Evolutionary conservation across 2,888 invertebrate species (phyloP).

Genomic region (Campoplex capitator): DNA sequence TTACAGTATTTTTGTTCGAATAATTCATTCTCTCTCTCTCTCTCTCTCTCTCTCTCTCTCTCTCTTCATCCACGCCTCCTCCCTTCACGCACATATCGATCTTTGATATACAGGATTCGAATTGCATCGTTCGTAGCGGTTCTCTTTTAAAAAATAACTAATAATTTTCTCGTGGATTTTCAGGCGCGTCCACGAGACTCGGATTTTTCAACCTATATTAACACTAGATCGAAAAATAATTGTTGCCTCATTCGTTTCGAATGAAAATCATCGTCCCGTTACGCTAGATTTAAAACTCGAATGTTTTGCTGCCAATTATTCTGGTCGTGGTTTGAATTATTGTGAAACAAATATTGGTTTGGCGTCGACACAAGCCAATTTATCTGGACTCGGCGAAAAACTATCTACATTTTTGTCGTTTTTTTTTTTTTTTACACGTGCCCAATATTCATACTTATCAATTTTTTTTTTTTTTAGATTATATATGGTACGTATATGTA

Average conservation of each 20-base stretch:
- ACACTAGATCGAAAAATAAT: neutral
- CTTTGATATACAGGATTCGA: neutral
- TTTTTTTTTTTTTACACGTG: constrained; percentile 42
- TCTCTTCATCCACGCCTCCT: neutral
- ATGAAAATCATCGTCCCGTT: neutral
- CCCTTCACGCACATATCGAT: neutral
- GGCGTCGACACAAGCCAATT: constrained; percentile 28
- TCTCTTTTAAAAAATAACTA: neutral
- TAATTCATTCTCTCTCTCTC: constrained; percentile 11
- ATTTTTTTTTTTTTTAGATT: constrained; percentile 27
- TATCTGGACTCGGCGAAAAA: constrained; percentile 11
- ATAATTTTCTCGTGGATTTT: neutral
- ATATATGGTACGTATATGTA: constrained; percentile 38
- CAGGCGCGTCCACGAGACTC: constrained; percentile 8
- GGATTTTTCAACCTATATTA: constrained; percentile 21
- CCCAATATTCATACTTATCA: constrained; percentile 41
- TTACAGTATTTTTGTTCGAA: constrained; percentile 22
- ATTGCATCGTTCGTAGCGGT: neutral
- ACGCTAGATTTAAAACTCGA: neutral
- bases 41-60: constrained; percentile 1
- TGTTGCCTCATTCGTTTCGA: neutral
- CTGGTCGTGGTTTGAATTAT: neutral
- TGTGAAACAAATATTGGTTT: neutral
- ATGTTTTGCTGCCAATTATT: neutral
- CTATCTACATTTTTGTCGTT: constrained; percentile 49